Conservation (phyloP, 2,113 vertebrate genomes). For the Camarhynchus parvulus region DNA sequence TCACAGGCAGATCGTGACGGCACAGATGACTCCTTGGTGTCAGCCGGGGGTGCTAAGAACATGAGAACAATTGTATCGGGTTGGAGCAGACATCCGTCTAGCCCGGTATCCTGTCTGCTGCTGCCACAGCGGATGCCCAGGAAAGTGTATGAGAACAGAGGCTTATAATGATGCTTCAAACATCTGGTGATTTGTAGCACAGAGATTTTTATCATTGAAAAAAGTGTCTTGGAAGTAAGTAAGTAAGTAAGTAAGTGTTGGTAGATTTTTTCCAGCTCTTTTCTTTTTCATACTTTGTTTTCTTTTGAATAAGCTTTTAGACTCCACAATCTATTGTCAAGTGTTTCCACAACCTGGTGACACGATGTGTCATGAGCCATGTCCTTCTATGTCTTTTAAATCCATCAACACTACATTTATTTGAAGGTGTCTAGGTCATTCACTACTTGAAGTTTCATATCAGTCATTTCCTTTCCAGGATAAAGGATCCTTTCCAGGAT, state of each 20-base stretch:
- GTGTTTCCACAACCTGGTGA: not conserved
- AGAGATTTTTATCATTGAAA: not conserved
- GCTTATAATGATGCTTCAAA: conserved; percentile 10
- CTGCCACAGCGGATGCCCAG: not conserved
- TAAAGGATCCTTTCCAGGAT: not conserved
- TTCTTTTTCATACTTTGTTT: not conserved
- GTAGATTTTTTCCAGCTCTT: not conserved
- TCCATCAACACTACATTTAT: not conserved
- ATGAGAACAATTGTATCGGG: conserved; percentile 55
- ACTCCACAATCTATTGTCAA: not conserved
- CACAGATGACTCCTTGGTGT: conserved; percentile 23
- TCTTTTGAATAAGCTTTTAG: not conserved
- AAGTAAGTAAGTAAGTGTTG: not conserved
- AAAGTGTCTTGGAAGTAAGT: not conserved
- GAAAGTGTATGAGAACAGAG: not conserved
- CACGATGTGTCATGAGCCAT: not conserved
- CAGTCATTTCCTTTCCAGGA: not conserved
- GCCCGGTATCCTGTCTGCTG: conserved; percentile 45
- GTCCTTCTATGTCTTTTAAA: not conserved
- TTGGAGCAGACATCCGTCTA: conserved; percentile 61
- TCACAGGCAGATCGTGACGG: not conserved
- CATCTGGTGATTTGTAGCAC: conserved; percentile 7
- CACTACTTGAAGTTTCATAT: not conserved
- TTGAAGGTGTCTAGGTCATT: not conserved
- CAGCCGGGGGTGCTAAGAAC: conserved; percentile 8